These are phyloP conservation scores for Pituophis catenifer DNA, from an alignment of 2,113 vertebrate genomes.

Conservation along the genomic window DNA sequence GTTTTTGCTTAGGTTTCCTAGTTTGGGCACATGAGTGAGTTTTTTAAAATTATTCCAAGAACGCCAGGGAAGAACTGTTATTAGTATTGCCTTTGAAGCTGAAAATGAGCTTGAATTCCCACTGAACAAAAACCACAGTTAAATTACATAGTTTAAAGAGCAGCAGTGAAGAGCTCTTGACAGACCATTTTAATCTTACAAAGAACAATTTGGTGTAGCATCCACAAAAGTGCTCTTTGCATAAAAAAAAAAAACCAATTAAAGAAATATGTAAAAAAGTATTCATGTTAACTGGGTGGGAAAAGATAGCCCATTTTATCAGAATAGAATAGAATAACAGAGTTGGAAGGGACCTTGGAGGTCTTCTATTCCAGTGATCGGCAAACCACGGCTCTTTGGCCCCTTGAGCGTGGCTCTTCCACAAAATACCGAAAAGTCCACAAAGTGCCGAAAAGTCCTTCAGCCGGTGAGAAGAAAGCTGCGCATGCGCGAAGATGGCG, in stretches of 20 bases:
- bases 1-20: conserved; percentile 13
- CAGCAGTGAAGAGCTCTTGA: not conserved
- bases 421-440: no score
- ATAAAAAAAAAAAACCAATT: not conserved
- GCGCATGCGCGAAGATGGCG: no score
- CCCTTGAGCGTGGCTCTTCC: no score
- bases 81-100: conserved; percentile 3
- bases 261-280: not conserved
- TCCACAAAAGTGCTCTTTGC: not conserved
- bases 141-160: conserved; percentile 15
- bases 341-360: no score
- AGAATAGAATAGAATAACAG: no score
- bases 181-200: not conserved
- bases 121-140: conserved; percentile 24
- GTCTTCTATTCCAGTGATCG: no score
- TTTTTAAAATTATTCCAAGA: conserved; percentile 32
- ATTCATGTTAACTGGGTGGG: not conserved
- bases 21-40: conserved; percentile 18
- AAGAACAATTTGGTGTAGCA: not conserved
- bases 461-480: no score
- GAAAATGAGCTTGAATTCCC: conserved; percentile 31
- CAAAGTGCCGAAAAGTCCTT: no score
- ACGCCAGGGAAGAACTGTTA: conserved; percentile 24
- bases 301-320: not conserved
- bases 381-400: no score